Base-by-base conservation (phyloP, 64 coral and sea anemone genomes). In the Porites lutea region DNA sequence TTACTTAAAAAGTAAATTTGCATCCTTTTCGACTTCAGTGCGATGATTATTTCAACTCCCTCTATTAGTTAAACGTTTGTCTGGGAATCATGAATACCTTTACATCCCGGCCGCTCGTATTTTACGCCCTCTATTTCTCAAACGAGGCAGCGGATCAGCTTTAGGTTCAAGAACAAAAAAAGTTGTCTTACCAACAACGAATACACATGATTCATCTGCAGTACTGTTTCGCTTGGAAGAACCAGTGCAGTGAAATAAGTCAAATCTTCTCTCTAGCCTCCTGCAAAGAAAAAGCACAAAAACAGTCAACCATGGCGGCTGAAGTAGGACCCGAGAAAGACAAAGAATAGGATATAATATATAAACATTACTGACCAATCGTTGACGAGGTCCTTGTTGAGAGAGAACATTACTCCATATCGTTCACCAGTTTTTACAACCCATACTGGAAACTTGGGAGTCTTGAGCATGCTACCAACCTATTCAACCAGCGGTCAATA, bases 391-490 rank as follows among this genome's bases (percentile, higher is more conserved):
- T 92, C 95, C 74, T 82, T 93, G 80, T 96, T 96, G 55, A 96
- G 67, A 52, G 86, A 93, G 50, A 96, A 96, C 67, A 96, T 47
- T 12, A 93, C 87, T 54, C 90, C 91, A 37, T 86, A 96, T 4
- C 95, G 86, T 65, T 87, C 90, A 14, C 87, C 87, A 11, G 86
- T 96, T 57, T 82, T 92, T 23, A 93, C 95, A 9, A 96, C 95
- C 95, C 95, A 96, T 61, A 96, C 61, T 19, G 95, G 95, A 65
- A 79, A 96, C 53, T 89, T 96, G 10, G 95, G 95, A 8, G 95
- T 96, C 55, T 96, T 96, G 19, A 96, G 87, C 95, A 89, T 96
- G 61, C 95, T 96, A 14, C 95, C 95, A 13, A 96, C 95, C 95
- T 96, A 69, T 18, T 19, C n/a, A n/a, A n/a, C n/a, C n/a, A 62